Evolutionary conservation across 2,113 vertebrate species (phyloP).

Genomic region (Grantiella picta): DNA sequence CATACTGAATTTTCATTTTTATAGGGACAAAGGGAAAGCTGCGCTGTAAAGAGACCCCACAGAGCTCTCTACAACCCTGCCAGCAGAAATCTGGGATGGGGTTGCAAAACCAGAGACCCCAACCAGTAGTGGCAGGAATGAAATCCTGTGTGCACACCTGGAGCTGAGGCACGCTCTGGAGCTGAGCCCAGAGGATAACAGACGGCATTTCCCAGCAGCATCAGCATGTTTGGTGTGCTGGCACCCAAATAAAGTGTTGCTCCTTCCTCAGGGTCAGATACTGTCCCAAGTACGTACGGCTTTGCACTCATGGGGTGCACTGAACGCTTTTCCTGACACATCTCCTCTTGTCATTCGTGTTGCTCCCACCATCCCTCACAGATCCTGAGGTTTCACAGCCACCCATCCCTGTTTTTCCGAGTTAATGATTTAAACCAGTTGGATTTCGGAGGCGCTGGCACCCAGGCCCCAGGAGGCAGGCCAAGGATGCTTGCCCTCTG

Average conservation of each 20-base stretch:
- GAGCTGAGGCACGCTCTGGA: background rate
- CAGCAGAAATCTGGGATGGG: background rate
- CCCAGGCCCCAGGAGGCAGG: background rate
- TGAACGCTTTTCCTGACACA: accelerated
- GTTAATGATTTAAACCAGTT: constrained; percentile 69
- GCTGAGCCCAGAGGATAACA: background rate
- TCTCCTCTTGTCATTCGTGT: accelerated
- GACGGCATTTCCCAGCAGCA: background rate
- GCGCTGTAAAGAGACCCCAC: background rate
- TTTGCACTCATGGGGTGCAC: accelerated
- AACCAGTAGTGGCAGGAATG: background rate
- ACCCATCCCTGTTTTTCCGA: background rate
- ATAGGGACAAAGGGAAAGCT: background rate
- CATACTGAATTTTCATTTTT: background rate
- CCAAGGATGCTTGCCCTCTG: constrained; percentile 41
- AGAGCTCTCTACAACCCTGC: background rate
- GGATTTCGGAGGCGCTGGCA: background rate
- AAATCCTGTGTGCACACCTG: background rate
- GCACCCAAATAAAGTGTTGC: accelerated
- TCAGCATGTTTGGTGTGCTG: accelerated
- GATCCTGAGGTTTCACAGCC: background rate
- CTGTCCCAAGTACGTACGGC: accelerated
- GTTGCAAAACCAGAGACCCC: background rate
- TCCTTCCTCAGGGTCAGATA: background rate
- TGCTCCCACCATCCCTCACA: accelerated